Conservation (phyloP, 2,113 vertebrate species). For the Leptocoma aspasia region DNA sequence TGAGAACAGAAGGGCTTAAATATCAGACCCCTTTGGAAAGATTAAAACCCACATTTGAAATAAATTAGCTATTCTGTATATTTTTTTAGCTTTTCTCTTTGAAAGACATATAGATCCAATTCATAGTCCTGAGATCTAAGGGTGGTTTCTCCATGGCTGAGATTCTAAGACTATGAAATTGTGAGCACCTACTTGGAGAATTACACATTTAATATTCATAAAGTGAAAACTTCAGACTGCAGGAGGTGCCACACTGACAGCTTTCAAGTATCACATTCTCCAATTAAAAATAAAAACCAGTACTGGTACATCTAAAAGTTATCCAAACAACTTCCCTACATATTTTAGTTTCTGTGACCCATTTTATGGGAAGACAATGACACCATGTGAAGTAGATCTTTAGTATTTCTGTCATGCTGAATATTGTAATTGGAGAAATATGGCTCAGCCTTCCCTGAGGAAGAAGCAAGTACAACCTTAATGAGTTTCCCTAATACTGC, state of each 20-base stretch:
- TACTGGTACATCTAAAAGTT: background rate
- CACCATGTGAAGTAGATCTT: constrained; percentile 27
- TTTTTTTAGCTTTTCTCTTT: background rate
- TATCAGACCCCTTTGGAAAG: background rate
- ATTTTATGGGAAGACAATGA: constrained; percentile 44
- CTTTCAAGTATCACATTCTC: background rate
- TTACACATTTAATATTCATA: background rate
- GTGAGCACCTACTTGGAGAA: background rate
- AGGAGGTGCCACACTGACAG: background rate
- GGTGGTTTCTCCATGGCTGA: background rate
- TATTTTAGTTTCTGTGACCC: constrained; percentile 31
- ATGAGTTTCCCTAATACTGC: constrained; percentile 48
- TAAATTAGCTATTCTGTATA: background rate
- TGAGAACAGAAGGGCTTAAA: background rate
- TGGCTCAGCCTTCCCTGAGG: constrained; percentile 31
- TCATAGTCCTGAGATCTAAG: background rate
- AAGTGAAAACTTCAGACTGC: background rate
- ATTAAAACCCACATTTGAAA: background rate
- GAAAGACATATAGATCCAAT: background rate
- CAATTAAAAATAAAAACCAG: constrained; percentile 25
- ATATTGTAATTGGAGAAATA: constrained; percentile 59
- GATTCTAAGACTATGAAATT: background rate
- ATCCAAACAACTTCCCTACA: background rate
- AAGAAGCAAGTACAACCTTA: constrained; percentile 43
- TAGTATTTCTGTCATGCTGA: constrained; percentile 54